A percentile compares a stretch with the other conserved stretches of the same genome.
Conservation (phyloP, 30 jellyfish, hydroid and myxozoan species). For the Haliclystus octoradiatus region DNA sequence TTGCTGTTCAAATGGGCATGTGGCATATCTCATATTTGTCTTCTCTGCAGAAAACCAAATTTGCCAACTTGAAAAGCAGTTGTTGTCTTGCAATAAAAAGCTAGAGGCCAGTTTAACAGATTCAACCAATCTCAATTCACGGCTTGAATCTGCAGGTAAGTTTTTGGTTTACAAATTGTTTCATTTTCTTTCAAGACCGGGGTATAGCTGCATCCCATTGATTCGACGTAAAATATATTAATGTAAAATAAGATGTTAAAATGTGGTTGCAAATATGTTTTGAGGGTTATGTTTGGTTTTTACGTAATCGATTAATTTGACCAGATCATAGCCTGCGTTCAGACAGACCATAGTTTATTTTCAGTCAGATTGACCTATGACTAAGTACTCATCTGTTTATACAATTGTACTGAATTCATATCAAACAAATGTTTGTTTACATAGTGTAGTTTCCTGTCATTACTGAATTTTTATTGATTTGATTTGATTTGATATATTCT, state of each 20-base stretch:
- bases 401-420: no score
- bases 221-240: not conserved
- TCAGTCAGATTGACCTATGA: no score
- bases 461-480: no score
- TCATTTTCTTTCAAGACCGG: not conserved
- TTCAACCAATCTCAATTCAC: conserved; percentile 4
- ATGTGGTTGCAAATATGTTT: not conserved
- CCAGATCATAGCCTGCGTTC: no score
- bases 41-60: conserved; percentile 89
- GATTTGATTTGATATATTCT: no score
- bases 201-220: not conserved
- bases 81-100: conserved; percentile 60
- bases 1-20: no score
- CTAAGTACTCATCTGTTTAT: no score
- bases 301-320: no score
- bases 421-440: no score
- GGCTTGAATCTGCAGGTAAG: conserved; percentile 30
- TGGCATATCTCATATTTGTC: no score
- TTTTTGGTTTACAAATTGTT: not conserved
- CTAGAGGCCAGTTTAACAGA: conserved; percentile 38
- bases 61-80: conserved; percentile 84
- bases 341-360: no score
- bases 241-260: not conserved
- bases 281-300: not conserved
- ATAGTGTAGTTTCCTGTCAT: no score